Conservation (phyloP, 2,888 invertebrate genomes). For the Orchesellides sinensis region DNA sequence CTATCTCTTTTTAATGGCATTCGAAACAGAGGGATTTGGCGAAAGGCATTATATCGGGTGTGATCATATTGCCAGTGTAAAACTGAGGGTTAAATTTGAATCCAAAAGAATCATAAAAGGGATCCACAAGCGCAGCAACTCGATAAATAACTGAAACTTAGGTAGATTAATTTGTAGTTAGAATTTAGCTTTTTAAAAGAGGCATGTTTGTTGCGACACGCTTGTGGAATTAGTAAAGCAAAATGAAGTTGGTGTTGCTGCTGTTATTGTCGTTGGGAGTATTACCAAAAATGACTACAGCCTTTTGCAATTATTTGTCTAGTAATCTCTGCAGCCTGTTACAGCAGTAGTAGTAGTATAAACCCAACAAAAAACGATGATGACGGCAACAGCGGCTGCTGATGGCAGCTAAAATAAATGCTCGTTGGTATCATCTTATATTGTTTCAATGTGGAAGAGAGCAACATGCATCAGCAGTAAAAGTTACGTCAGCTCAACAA, state of each 20-base stretch:
- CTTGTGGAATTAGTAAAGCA: constrained; percentile 52
- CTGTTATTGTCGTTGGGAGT: constrained; percentile 8
- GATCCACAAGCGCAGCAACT: constrained; percentile 36
- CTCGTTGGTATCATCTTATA: constrained; percentile 33
- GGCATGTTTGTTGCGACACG: no score
- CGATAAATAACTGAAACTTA: constrained; percentile 54
- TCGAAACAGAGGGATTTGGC: no score
- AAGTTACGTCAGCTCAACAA: no score
- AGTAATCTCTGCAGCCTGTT: constrained; percentile 55
- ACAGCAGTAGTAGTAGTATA: constrained; percentile 8
- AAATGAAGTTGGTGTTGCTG: constrained; percentile 37
- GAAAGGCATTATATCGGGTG: no score
- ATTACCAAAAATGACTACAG: constrained; percentile 35
- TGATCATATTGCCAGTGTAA: no score
- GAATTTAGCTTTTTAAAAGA: no score
- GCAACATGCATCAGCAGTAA: no score
- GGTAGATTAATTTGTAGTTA: background rate
- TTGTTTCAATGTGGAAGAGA: constrained; percentile 12
- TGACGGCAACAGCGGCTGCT: constrained; percentile 58
- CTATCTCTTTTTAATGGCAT: no score
- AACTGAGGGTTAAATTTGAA: no score
- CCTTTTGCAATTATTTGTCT: constrained; percentile 60
- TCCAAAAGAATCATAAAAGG: no score
- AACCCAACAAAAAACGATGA: constrained; percentile 21
- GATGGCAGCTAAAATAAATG: constrained; percentile 61